Base-by-base conservation (phyloP, 2,888 invertebrate genomes). In the Fissipunctia ypsillon region DNA sequence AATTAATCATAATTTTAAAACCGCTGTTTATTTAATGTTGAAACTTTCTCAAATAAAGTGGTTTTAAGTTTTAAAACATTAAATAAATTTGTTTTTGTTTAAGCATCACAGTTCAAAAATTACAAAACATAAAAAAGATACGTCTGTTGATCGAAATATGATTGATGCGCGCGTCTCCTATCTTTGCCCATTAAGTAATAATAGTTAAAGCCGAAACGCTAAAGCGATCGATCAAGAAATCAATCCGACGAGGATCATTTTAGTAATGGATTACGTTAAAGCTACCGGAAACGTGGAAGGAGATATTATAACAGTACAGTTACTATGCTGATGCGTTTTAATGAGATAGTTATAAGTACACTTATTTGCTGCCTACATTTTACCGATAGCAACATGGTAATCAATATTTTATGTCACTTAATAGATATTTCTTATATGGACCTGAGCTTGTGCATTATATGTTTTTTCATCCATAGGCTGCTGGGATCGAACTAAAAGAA, bases 401-500 rank as follows among this genome's bases (percentile, higher is more conserved):
- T 71, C 43, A 54, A 52, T 54, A 72, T 54, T 45, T 43, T 57
- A 63, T 31, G 19, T 54, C 38, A 35, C 9, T 50, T 45, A 48
- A 28, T 25, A 56, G 12, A 31, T 54, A 50, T 65, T 66, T 43
- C 22, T 7, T 22, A 12, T 45, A 1, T 28, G 5, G 14, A 64
- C 25, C 14, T 41, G 12, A 38, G 31, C 0, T 41, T 66, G n/a
- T n/a, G n/a, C n/a, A n/a, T 45, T 43, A 63, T 56, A 52, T 38
- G 22, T n/a, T 41, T 77, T 76, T 79, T 57, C 63, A 69, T 83
- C 94, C 94, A 74, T 97, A 98, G 98, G 98, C 98, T 89, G 97
- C 97, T 65, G 98, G 98, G 68, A 97, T 99, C 88, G 99, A 99
- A 93, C 96, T 99, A 90, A 99, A 99, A 95, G 99, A 99, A 94